phyloP scores from a whole-genome alignment of 2,888 invertebrate genomes.

The Octonoba sinensis region DNA sequence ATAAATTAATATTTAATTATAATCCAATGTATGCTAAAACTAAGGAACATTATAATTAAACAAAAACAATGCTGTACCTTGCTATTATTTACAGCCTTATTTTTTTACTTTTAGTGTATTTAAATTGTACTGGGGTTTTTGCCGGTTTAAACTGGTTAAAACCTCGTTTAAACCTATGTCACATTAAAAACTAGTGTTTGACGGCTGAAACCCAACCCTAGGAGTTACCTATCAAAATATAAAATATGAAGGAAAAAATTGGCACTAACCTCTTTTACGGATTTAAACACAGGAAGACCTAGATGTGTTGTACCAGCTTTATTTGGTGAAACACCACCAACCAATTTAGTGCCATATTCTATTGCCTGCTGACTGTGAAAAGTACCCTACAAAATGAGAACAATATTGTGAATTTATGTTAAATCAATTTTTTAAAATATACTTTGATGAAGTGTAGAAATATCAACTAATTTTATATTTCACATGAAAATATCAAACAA shows the following conservation, averaged over 20 bases:
- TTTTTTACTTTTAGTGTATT: too few relatives aligned
- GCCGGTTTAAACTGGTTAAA: too few relatives aligned
- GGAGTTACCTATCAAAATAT: too few relatives aligned
- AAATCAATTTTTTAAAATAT: neutral
- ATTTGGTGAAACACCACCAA: slow-evolving; percentile 83
- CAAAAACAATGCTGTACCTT: too few relatives aligned
- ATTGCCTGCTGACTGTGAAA: slow-evolving; percentile 87
- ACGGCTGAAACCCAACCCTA: too few relatives aligned
- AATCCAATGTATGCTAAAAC: too few relatives aligned
- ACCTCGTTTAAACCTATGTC: too few relatives aligned
- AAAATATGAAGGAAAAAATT: neutral
- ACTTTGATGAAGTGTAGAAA: neutral
- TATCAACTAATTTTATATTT: neutral
- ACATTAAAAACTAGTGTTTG: too few relatives aligned
- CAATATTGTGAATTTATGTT: neutral
- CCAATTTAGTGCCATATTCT: slow-evolving; percentile 96
- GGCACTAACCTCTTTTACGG: slow-evolving; percentile 75
- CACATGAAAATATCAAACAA: neutral
- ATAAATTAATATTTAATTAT: too few relatives aligned
- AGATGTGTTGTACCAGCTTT: slow-evolving; percentile 90
- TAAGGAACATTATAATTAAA: too few relatives aligned
- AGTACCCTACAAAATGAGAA: slow-evolving; percentile 74
- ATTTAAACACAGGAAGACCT: slow-evolving; percentile 87
- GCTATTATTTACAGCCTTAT: too few relatives aligned
- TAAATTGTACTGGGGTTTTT: too few relatives aligned